Conservation (phyloP, 2,888 invertebrate species). For the Epinotia nisella region DNA sequence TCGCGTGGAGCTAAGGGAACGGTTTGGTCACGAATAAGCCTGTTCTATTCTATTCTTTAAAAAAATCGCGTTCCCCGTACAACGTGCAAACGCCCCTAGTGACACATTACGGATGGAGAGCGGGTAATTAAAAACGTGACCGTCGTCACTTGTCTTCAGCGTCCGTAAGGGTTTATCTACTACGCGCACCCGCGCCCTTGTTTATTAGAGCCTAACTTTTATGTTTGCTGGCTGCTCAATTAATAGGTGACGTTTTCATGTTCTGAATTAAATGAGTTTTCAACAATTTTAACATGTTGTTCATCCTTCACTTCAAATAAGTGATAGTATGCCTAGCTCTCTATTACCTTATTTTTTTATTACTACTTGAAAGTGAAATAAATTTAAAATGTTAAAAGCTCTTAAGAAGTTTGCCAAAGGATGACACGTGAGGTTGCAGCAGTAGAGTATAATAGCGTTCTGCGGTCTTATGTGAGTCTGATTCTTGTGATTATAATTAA, state of each 20-base stretch:
- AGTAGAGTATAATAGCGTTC: too few relatives aligned
- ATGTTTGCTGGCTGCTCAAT: conserved; percentile 43
- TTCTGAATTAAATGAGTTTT: conserved; percentile 19
- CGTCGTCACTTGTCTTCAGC: conserved; percentile 80
- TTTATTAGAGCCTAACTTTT: conserved; percentile 70
- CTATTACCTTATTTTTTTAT: background rate
- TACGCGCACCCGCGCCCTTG: conserved; percentile 71
- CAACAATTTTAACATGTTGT: conserved; percentile 14
- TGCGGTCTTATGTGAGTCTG: too few relatives aligned
- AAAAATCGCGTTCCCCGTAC: conserved; percentile 55
- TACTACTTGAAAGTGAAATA: too few relatives aligned
- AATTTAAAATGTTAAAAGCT: too few relatives aligned
- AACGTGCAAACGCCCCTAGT: conserved; percentile 62
- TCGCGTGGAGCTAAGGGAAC: background rate
- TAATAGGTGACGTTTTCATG: conserved; percentile 38
- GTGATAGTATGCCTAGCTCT: background rate
- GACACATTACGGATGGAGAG: conserved; percentile 77
- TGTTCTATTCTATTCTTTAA: conserved; percentile 23
- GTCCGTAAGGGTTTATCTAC: conserved; percentile 80
- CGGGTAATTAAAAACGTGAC: conserved; percentile 84
- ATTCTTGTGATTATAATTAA: too few relatives aligned
- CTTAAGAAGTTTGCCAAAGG: too few relatives aligned
- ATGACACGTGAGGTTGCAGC: too few relatives aligned
- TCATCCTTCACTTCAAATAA: background rate
- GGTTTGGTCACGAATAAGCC: background rate